phyloP scores from a whole-genome alignment of 2,888 invertebrate genomes.

The Noctua pronuba region DNA sequence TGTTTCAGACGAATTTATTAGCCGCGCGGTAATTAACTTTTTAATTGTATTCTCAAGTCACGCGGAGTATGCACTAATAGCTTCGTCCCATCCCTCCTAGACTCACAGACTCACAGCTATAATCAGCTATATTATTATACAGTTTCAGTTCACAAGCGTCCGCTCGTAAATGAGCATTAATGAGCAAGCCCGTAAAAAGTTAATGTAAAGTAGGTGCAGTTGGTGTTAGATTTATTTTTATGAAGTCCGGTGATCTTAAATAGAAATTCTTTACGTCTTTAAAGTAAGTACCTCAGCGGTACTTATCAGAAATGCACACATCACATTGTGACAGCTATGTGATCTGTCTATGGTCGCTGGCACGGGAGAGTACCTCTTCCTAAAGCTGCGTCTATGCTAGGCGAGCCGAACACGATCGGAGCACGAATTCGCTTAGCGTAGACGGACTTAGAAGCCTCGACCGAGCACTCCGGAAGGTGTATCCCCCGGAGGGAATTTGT shows the following conservation, averaged over 20 bases:
- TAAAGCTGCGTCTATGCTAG: too few species aligned
- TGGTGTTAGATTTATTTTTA: conserved; percentile 5
- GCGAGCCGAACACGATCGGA: too few species aligned
- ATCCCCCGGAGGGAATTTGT: too few species aligned
- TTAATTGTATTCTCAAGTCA: conserved; percentile 44
- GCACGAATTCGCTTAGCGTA: too few species aligned
- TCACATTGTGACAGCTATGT: background rate
- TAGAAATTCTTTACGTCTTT: background rate
- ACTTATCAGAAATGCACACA: background rate
- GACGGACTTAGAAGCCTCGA: too few species aligned
- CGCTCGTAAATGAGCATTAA: conserved; percentile 6
- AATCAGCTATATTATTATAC: background rate
- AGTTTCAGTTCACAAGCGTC: conserved; percentile 6
- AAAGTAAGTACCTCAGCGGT: background rate
- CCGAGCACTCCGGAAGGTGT: too few species aligned
- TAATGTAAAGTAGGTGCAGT: background rate
- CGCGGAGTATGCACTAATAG: conserved; percentile 45
- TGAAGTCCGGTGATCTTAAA: background rate
- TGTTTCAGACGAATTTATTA: conserved; percentile 50
- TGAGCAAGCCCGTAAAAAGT: background rate
- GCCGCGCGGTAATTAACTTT: conserved; percentile 40
- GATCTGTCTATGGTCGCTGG: too few species aligned
- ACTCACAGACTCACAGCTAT: conserved; percentile 1
- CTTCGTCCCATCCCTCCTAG: conserved; percentile 12
- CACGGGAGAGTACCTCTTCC: too few species aligned